Percentiles rank a stretch among this genome's conserved stretches.
phyloP scores from a whole-genome alignment of 2,113 vertebrate genomes.

The Lampris megalopsis region DNA sequence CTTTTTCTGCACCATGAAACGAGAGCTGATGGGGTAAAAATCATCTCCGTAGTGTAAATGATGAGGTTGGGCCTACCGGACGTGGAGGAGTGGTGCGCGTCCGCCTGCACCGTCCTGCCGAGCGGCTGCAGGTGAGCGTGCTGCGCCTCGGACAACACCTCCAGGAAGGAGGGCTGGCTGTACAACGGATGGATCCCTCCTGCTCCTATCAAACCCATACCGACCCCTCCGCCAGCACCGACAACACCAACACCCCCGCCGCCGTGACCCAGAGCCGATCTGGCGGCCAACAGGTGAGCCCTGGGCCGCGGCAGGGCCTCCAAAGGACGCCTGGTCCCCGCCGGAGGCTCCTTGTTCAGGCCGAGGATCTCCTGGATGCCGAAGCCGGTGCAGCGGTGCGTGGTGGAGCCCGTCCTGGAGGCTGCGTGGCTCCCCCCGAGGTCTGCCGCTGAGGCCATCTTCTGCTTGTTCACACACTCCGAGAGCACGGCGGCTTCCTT shows the following conservation, averaged over 20 bases:
- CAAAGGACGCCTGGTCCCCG: slow-evolving; percentile 86
- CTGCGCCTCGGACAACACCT: slow-evolving; percentile 93
- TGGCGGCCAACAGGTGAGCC: slow-evolving; percentile 88
- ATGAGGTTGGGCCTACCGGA: slow-evolving; percentile 93
- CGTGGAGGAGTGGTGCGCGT: slow-evolving; percentile 90
- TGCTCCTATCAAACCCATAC: slow-evolving; percentile 90
- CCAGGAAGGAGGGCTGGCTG: slow-evolving; percentile 92
- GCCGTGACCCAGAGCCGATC: slow-evolving; percentile 89
- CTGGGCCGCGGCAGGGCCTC: slow-evolving; percentile 89
- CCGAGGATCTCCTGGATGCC: slow-evolving; percentile 98
- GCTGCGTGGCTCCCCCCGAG: slow-evolving; percentile 64
- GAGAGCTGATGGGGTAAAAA: too few species aligned
- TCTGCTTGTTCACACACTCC: slow-evolving; percentile 85
- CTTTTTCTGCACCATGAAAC: too few species aligned
- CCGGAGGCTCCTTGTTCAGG: slow-evolving; percentile 93
- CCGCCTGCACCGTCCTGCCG: slow-evolving; percentile 85
- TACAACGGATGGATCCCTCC: slow-evolving; percentile 94
- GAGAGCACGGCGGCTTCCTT: slow-evolving; percentile 88
- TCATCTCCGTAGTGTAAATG: too few species aligned
- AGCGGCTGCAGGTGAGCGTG: slow-evolving; percentile 91
- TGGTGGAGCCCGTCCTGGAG: slow-evolving; percentile 75
- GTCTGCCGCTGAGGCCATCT: slow-evolving; percentile 67
- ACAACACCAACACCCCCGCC: too few species aligned
- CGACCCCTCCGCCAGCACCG: slow-evolving; percentile 87
- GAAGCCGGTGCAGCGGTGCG: slow-evolving; percentile 93